Conservation (phyloP, 1,140 invertebrate species). For the Cephus cinctus region DNA sequence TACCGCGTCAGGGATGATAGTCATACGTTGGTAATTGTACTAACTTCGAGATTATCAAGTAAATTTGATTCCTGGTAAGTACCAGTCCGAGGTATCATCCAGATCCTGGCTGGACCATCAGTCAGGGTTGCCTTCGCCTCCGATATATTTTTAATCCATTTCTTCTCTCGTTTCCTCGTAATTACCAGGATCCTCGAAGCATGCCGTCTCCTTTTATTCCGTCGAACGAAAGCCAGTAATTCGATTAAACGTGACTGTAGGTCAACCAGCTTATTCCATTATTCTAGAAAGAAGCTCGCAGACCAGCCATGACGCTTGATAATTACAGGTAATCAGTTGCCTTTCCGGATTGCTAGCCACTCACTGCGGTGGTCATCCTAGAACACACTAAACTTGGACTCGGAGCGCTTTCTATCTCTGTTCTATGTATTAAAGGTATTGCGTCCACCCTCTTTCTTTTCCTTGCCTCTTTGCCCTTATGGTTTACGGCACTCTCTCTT, state of each 20-base stretch:
- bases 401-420: background rate
- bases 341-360: too few relatives aligned
- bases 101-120: too few relatives aligned
- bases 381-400: too few relatives aligned
- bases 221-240: slow-evolving; percentile 1
- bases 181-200: background rate
- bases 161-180: slow-evolving; percentile 5
- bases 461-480: background rate
- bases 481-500: background rate
- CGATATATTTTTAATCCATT: slow-evolving; percentile 6
- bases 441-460: background rate
- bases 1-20: too few relatives aligned
- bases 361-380: too few relatives aligned
- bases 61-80: too few relatives aligned
- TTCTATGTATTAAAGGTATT: background rate
- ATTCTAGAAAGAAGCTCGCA: background rate
- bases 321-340: too few relatives aligned
- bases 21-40: too few relatives aligned
- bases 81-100: too few relatives aligned
- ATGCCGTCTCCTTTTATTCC: background rate
- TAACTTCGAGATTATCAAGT: too few relatives aligned
- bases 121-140: background rate
- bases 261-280: too few relatives aligned
- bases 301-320: background rate
- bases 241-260: slow-evolving; percentile 1